phyloP scores from a whole-genome alignment of 2,113 vertebrate species.

The Stegostoma tigrinum region DNA sequence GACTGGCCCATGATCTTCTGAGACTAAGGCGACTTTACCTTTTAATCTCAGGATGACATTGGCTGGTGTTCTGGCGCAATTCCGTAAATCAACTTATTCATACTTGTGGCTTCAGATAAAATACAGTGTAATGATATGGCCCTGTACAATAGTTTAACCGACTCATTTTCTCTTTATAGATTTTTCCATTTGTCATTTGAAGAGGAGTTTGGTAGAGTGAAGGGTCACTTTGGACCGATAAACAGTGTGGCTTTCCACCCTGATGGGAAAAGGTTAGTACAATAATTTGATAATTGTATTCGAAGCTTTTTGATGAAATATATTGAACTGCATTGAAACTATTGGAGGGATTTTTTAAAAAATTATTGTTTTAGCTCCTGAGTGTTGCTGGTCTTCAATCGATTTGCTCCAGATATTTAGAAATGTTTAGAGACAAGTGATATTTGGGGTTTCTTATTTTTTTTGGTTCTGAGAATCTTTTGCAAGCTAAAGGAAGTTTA shows the following conservation, averaged over 20 bases:
- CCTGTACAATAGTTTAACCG: neutral
- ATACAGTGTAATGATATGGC: neutral
- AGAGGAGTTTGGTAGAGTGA: constrained; percentile 94
- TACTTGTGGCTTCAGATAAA: neutral
- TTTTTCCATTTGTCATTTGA: constrained; percentile 95
- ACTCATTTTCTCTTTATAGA: constrained; percentile 49
- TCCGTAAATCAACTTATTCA: neutral
- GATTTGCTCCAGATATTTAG: neutral
- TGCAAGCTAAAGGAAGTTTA: neutral
- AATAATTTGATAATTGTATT: neutral
- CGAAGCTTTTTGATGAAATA: neutral
- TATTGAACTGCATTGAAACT: neutral
- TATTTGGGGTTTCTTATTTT: neutral
- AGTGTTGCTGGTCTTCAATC: neutral
- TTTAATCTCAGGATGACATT: neutral
- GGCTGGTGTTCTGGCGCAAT: neutral
- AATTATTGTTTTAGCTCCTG: neutral
- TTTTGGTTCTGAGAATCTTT: neutral
- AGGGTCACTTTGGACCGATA: constrained; percentile 94
- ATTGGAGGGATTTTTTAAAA: neutral
- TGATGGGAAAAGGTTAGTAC: constrained; percentile 77
- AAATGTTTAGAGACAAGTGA: neutral
- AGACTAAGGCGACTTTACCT: too few relatives aligned
- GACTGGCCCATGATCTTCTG: too few relatives aligned
- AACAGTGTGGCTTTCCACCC: constrained; percentile 96